Conservation (phyloP, 64 coral and sea anemone species). For the Stichodactyla helianthus region DNA sequence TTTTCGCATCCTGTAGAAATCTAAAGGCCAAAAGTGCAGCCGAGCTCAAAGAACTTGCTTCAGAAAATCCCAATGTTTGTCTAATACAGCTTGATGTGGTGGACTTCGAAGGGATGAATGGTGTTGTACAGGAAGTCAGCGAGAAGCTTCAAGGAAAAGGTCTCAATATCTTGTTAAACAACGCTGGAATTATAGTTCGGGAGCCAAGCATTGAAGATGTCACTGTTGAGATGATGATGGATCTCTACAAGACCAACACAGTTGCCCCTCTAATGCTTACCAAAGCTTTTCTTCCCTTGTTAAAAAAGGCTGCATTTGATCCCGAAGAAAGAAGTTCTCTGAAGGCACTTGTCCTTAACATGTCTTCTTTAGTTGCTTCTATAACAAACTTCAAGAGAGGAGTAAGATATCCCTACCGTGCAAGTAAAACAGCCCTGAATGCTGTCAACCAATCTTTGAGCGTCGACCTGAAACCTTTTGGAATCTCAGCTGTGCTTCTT, state of each 20-base stretch:
- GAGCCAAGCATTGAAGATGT: slow-evolving; percentile 24
- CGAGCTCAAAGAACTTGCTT: slow-evolving; percentile 31
- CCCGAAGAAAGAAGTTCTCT: not conserved
- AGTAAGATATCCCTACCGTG: slow-evolving; percentile 29
- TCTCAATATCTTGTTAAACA: slow-evolving; percentile 59
- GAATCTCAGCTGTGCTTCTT: slow-evolving; percentile 33
- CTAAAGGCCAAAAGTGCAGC: slow-evolving; percentile 3
- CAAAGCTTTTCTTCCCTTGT: slow-evolving; percentile 39
- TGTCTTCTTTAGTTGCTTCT: slow-evolving; percentile 39
- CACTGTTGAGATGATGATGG: slow-evolving; percentile 40
- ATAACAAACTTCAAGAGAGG: slow-evolving; percentile 12
- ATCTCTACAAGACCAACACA: slow-evolving; percentile 38
- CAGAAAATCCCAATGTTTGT: slow-evolving; percentile 21
- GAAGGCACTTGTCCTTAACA: slow-evolving; percentile 42
- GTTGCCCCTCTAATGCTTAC: slow-evolving; percentile 59
- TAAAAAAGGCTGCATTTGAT: slow-evolving; percentile 29
- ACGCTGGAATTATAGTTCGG: slow-evolving; percentile 35
- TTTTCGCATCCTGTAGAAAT: slow-evolving; percentile 52
- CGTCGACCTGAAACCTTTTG: slow-evolving; percentile 41
- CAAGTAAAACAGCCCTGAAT: slow-evolving; percentile 60
- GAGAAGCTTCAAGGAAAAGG: slow-evolving; percentile 26
- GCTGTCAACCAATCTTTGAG: slow-evolving; percentile 46
- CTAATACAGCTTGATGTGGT: slow-evolving; percentile 46
- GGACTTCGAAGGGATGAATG: not conserved
- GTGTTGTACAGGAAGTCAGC: slow-evolving; percentile 27